Evolutionary conservation across 2,797 vertebrate species (phyloP), one percentile per base, ranked within the genome.

Genomic region (Botia kubotai): DNA sequence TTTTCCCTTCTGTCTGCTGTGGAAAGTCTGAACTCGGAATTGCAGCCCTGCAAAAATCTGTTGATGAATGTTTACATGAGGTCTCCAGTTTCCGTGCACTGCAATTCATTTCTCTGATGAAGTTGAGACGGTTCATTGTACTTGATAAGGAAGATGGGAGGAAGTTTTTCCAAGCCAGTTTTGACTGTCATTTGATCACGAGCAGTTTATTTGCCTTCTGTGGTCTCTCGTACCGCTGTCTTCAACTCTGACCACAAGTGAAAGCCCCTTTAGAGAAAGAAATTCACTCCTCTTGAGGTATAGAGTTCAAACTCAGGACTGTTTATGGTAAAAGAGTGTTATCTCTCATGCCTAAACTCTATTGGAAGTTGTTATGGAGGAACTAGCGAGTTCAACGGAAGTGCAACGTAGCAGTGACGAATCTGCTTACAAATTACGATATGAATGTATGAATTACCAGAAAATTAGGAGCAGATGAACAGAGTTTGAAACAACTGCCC

Each of bases 321-420:
- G 67, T 70, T 62, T 70, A 70, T 70, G 1, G 53, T 17, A 21
- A 70, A 60, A 39, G 74, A 78, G 57, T 78, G 67, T 29, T 36
- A 60, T 62, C 76, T 70, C 29, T 60, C 60, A 69, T 70, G 39
- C 50, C 33, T 70, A 46, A 57, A 33, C 14, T 19, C 50, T 63
- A 63, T 26, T 52, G 58, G 73, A 69, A 77, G 29, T 17, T 6
- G 23, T 70, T 36, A 70, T 16, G 6, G 39, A 60, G 6, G 36
- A 77, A 36, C 57, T 14, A 16, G n/a, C 14, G 39, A 78, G 67
- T 70, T 78, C 55, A 78, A 2, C 21, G 11, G 6, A 48, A 77
- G 17, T 50, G 29, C 74, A 57, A 46, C 58, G 33, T 36, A 77
- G 55, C 55, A 77, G 12, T 65, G 33, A 6, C 33, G 55, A 39